Percentiles rank a stretch among this genome's conserved stretches.
Conservation (phyloP, 1,140 invertebrate species). For the Anastrepha obliqua region DNA sequence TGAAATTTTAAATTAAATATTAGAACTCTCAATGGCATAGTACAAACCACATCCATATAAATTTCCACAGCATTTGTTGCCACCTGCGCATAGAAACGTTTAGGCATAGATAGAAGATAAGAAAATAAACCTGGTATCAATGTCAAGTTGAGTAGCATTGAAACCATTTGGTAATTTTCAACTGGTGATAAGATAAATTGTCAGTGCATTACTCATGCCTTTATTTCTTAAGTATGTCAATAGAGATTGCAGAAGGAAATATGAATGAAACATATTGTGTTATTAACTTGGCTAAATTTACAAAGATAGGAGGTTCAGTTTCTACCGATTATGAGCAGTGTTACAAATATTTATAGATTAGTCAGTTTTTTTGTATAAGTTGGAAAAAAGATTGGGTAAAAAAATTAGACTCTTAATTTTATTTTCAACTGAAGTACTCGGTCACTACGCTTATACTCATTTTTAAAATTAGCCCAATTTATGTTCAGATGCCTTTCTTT, state of each 20-base stretch:
- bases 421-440: too few species aligned
- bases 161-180: too few species aligned
- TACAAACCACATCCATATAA: not conserved
- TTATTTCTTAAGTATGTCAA: not conserved
- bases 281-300: slow-evolving; percentile 12
- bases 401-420: too few species aligned
- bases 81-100: not conserved
- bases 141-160: slow-evolving; percentile 49
- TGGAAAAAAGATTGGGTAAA: too few species aligned
- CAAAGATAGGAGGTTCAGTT: not conserved
- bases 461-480: too few species aligned
- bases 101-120: not conserved
- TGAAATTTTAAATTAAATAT: too few species aligned
- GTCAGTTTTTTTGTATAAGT: too few species aligned
- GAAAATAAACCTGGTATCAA: not conserved
- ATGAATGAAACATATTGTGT: slow-evolving; percentile 29
- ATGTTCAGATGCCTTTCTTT: too few species aligned
- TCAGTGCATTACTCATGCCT: not conserved
- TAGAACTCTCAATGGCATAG: too few species aligned
- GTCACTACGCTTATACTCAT: too few species aligned
- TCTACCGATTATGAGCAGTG: not conserved
- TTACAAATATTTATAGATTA: not conserved
- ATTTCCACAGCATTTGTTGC: not conserved
- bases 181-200: not conserved
- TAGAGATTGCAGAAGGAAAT: not conserved